Base-by-base conservation (phyloP, 2,888 invertebrate genomes). In the Lathronympha strigana region DNA sequence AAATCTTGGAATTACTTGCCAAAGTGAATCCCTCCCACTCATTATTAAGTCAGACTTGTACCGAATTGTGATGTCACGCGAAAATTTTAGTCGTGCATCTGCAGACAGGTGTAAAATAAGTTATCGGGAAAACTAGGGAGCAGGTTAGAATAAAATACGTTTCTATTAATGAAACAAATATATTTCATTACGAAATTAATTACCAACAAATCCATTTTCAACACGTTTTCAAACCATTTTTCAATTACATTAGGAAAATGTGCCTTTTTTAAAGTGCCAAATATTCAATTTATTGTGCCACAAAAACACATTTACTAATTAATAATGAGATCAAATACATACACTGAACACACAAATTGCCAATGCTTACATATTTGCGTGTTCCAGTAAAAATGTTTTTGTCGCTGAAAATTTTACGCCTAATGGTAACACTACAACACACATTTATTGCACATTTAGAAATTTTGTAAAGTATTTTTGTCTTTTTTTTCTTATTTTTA, bases 381-480 rank as follows among this genome's bases (percentile, higher is more conserved):
- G 53, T 40, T 66, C 50, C 23, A 47, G 76, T 80, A 75, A 80
- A 79, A 74, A 83, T 83, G 85, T 76, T 83, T 82, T 79, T 78
- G 74, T 73, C 82, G 84, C 83, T 82, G 78, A 85, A 82, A 83
- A 78, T 87, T 88, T 89, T 89, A 91, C 85, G 88, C 91, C 90
- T 91, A 91, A 91, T 84, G 89, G 90, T 90, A 91, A 91, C 88
- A 91, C 92, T 92, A 92, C 92, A 88, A 92, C 92, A 92, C 92
- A 92, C 92, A 91, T 88, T 92, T 92, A 92, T 92, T 92, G 92
- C 92, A 92, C 92, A 92, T 92, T 92, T 90, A 92, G 92, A 92
- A 92, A 90, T 89, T 92, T 90, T 84, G 82, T 90, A 90, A 92
- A 90, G 87, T 92, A 84, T 91, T 90, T 90, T 91, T 91, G 87